Evolutionary conservation across 2,888 invertebrate species (phyloP), one percentile per base, ranked within the genome.

Genomic region (Diachrysia chrysitis): DNA sequence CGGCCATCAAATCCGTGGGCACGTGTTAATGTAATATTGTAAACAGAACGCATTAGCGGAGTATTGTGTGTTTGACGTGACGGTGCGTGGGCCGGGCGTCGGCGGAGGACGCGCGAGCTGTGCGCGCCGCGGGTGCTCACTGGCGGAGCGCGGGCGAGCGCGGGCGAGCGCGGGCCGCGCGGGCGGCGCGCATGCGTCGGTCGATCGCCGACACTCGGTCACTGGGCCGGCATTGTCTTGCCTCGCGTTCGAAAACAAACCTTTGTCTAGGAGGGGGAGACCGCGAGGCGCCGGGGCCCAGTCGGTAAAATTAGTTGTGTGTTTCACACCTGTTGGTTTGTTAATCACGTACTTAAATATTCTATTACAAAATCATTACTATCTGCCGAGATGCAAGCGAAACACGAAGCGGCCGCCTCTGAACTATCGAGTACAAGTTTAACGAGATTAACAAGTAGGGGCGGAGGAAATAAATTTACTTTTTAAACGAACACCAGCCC

Each of bases 151-250:
- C 90, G 91, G 90, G 71, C 72, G 84, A 69, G 87, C 82, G 83
- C 78, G 32, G 32, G 32, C 68, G 81, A 81, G 85, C 83, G 77
- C 83, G 84, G 67, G 78, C 76, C 73, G 73, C 85, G 86, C 94
- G 95, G 94, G 86, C 92, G 94, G 73, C 85, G 86, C 94, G 95
- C 95, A 87, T 92, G 94, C 95, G 94, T 85, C 90, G 93, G 94
- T 95, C 95, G 95, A 95, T 95, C 85, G 83, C 79, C 81, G 85
- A 85, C 90, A 94, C 89, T 95, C 94, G 94, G 95, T 94, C 95
- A 95, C 86, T 95, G 93, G 95, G 95, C 90, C 93, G 92, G 76
- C 82, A 87, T 83, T 82, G 83, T 86, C 85, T 86, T 80, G 89
- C 84, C 82, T 77, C 85, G 86, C 85, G 86, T 86, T 88, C 86